phyloP scores from a whole-genome alignment of 2,113 vertebrate species.

The Empidonax traillii region DNA sequence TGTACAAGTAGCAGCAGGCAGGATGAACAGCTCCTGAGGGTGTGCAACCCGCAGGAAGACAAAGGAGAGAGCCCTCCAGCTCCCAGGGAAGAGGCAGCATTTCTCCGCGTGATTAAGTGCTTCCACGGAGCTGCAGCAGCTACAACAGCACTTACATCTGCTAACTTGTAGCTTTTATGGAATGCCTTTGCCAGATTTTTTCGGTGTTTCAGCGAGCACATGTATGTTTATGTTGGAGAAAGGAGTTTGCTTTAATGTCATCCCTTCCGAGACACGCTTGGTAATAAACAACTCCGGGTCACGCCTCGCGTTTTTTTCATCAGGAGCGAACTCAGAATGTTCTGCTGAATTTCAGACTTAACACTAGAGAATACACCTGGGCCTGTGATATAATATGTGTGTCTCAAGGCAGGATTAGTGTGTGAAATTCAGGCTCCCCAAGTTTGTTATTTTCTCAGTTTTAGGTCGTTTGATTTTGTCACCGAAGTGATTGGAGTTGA shows the following conservation, averaged over 20 bases:
- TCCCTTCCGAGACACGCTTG: neutral
- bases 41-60: neutral
- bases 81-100: neutral
- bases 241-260: slow-evolving; percentile 28
- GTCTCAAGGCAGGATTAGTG: neutral
- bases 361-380: neutral
- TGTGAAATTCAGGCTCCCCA: neutral
- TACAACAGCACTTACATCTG: slow-evolving; percentile 35
- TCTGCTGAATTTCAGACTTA: slow-evolving; percentile 1
- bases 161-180: neutral
- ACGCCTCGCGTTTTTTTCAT: neutral
- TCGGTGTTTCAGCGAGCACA: neutral
- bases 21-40: neutral
- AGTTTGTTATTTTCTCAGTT: slow-evolving; percentile 14
- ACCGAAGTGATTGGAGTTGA: slow-evolving; percentile 20
- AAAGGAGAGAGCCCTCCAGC: neutral
- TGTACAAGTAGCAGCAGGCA: neutral
- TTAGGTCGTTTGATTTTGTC: slow-evolving; percentile 28
- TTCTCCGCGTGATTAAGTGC: slow-evolving; percentile 32
- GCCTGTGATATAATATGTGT: neutral
- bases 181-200: slow-evolving; percentile 41
- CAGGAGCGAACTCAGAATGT: neutral
- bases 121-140: neutral
- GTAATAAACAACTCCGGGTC: slow-evolving; percentile 36
- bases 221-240: slow-evolving; percentile 30